A percentile compares a stretch with the other conserved stretches of the same genome.
phyloP scores from a whole-genome alignment of 2,797 vertebrate genomes.

The Galaxias olidus region DNA sequence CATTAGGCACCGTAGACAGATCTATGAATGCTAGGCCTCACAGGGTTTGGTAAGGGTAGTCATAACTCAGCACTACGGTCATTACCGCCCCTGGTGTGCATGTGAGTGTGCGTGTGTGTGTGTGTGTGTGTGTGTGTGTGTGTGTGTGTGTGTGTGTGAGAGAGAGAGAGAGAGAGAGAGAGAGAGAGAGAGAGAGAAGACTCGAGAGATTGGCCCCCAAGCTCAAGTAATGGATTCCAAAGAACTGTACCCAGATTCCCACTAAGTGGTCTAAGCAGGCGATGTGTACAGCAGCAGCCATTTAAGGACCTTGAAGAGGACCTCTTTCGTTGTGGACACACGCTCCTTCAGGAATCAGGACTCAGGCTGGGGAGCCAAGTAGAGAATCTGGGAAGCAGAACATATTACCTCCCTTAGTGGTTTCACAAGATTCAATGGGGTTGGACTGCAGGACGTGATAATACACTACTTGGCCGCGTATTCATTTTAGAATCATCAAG shows the following conservation, averaged over 20 bases:
- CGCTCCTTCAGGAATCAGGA: neutral
- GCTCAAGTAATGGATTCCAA: constrained; percentile 3
- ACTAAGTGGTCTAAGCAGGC: constrained; percentile 16
- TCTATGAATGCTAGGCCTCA: constrained; percentile 2
- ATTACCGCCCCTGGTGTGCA: constrained; percentile 15
- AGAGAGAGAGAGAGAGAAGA: neutral
- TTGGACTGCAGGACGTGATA: no score
- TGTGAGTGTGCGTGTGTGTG: constrained; percentile 9
- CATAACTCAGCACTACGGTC: neutral
- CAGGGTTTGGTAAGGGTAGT: neutral
- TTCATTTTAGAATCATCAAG: no score
- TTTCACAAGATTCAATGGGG: no score
- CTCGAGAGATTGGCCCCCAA: no score
- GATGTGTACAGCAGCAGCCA: constrained; percentile 25
- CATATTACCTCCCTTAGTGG: no score
- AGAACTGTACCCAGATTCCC: constrained; percentile 14
- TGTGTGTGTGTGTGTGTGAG: neutral
- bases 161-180: neutral
- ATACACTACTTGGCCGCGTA: no score
- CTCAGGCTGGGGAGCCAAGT: constrained; percentile 12
- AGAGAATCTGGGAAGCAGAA: constrained; percentile 12
- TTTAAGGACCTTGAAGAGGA: constrained; percentile 30
- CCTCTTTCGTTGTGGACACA: neutral
- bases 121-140: constrained; percentile 5
- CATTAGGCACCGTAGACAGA: no score